Base-by-base conservation (phyloP, 1,140 invertebrate species). In the Pogonomyrmex barbatus region DNA sequence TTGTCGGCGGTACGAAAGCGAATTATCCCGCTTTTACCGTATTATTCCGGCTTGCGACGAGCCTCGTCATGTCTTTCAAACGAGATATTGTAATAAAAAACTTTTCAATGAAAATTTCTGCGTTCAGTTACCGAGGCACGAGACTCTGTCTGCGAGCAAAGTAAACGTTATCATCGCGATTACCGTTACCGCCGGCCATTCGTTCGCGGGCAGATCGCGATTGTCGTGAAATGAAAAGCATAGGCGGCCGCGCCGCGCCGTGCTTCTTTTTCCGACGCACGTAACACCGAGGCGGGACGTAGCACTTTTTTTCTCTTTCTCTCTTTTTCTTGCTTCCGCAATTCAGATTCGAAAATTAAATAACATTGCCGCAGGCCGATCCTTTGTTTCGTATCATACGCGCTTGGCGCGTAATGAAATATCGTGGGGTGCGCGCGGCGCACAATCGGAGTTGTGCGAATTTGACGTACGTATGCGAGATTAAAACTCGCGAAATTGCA, bases 281-380 rank as follows among this genome's bases (percentile, higher is more conserved):
- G 42, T 50, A 67, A 54, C 50, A 52, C 65, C 42, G 65, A 17
- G 52, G 52, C 63, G 24, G 24, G 24, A 24, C 24, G 24, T 24
- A 24, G 24, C 24, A 0, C 24, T 24, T 24, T 24, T 24, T 24
- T 24, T 24, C 24, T 24, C 24, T 24, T 24, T 24, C 24, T 24
- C 60, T 56, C 81, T 75, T 36, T 39, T 81, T 60, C 50, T 52
- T 30, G 54, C 85, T 83, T 86, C 67, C 76, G 45, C 65, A 42
- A 82, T 82, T 82, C 54, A 68, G 63, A 81, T 86, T 73, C 45
- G 78, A 82, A 86, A 86, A 86, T 86, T 86, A 86, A 86, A 86
- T 86, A 86, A 83, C 77, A 65, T 83, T 14, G 78, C 85, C 78
- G 52, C 52, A 42, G 56, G 85, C 78, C 47, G 56, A 82, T 70